Percentiles rank a stretch among this genome's conserved stretches.
phyloP scores from a whole-genome alignment of 2,888 invertebrate species.

The Oscheius sp. region DNA sequence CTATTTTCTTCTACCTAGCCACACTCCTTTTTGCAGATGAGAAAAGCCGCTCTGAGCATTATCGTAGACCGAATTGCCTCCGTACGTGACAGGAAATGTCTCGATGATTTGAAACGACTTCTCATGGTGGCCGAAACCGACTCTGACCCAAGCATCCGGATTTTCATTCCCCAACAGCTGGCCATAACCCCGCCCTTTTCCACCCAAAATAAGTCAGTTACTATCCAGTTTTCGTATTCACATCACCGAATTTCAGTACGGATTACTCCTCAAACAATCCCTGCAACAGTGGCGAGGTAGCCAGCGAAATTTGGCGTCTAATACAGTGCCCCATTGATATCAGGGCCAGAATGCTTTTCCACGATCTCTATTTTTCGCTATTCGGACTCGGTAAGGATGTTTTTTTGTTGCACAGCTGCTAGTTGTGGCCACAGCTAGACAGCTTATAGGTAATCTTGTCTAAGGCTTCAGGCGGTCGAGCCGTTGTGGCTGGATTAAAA shows the following conservation, averaged over 20 bases:
- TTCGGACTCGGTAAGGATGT: slow-evolving; percentile 41
- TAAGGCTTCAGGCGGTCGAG: too few species aligned
- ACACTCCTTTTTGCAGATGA: slow-evolving; percentile 49
- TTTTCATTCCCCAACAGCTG: slow-evolving; percentile 46
- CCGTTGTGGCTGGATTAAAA: too few species aligned
- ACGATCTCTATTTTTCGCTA: slow-evolving; percentile 54
- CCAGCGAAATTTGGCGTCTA: slow-evolving; percentile 44
- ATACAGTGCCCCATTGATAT: slow-evolving; percentile 23
- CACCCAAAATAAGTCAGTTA: slow-evolving; percentile 48
- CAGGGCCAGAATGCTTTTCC: slow-evolving; percentile 39
- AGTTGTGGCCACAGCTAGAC: too few species aligned
- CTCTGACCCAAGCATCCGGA: slow-evolving; percentile 50
- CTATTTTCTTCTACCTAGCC: not conserved
- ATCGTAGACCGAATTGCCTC: slow-evolving; percentile 52
- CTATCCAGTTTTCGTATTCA: not conserved
- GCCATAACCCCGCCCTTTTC: slow-evolving; percentile 51
- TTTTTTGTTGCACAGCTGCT: not conserved
- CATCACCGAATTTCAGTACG: slow-evolving; percentile 40
- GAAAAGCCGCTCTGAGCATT: slow-evolving; percentile 58
- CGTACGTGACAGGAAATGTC: slow-evolving; percentile 33
- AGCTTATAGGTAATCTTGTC: too few species aligned
- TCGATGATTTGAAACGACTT: slow-evolving; percentile 42
- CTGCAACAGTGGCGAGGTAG: slow-evolving; percentile 47
- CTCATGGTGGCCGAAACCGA: slow-evolving; percentile 48
- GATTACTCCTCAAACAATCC: slow-evolving; percentile 37